A percentile compares a stretch with the other conserved stretches of the same genome.
Conservation (phyloP, 2,797 vertebrate species). For the Sternarchorhynchus goeldii region DNA sequence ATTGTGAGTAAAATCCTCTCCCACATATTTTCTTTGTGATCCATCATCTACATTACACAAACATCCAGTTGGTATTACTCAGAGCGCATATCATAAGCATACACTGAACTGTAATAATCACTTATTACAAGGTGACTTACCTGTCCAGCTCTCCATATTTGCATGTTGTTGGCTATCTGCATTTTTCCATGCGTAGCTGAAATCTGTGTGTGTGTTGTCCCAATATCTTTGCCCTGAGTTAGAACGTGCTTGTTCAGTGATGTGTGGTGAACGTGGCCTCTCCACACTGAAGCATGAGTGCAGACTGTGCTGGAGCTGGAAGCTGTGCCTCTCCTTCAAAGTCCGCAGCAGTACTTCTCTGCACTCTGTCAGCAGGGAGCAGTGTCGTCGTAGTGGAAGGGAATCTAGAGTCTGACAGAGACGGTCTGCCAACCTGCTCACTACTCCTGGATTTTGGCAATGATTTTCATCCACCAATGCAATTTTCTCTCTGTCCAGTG, state of each 20-base stretch:
- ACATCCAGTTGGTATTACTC: conserved; percentile 3
- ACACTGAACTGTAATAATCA: background rate
- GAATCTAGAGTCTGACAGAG: conserved; percentile 63
- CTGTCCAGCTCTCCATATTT: conserved; percentile 15
- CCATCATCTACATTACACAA: conserved; percentile 26
- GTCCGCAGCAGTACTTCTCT: conserved; percentile 65
- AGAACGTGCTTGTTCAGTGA: conserved; percentile 17
- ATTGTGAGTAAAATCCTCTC: conserved; percentile 1
- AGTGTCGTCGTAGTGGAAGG: conserved; percentile 43
- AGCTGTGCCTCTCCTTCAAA: conserved; percentile 67
- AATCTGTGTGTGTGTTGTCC: conserved; percentile 6
- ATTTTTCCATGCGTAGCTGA: conserved; percentile 9
- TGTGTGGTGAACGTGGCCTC: background rate
- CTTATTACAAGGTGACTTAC: conserved; percentile 22
- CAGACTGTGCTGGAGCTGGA: conserved; percentile 66
- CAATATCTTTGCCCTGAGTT: conserved; percentile 21
- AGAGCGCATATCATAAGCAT: background rate
- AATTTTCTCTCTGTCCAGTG: conserved; percentile 32
- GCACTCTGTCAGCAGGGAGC: conserved; percentile 66
- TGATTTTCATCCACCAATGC: background rate
- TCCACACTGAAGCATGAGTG: conserved; percentile 26
- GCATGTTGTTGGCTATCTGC: background rate
- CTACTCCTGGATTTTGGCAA: background rate
- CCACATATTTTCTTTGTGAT: conserved; percentile 21
- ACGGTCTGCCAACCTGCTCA: conserved; percentile 58